These are phyloP conservation scores for Homarus americanus DNA, from an alignment of 1,140 invertebrate species.

Conservation along the genomic window DNA sequence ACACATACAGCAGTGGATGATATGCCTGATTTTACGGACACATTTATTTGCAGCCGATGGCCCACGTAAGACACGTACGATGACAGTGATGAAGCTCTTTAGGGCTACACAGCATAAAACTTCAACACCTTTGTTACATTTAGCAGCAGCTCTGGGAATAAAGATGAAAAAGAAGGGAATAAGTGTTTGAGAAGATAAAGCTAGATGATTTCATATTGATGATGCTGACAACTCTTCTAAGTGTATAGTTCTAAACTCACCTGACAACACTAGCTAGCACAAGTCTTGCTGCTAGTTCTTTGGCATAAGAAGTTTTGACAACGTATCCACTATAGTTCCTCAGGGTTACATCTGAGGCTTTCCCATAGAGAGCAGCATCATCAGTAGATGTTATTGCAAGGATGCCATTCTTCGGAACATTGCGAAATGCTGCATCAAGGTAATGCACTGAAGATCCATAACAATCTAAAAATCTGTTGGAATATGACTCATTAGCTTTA, in stretches of 20 bases:
- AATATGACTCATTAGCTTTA: too few species aligned
- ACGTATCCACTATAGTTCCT: slow-evolving; percentile 77
- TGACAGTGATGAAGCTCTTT: slow-evolving; percentile 77
- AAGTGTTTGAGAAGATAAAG: background rate
- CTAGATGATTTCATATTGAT: background rate
- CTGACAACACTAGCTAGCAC: slow-evolving; percentile 77
- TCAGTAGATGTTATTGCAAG: slow-evolving; percentile 77
- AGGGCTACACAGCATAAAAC: slow-evolving; percentile 76
- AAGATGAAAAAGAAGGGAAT: background rate
- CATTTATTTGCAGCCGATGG: slow-evolving; percentile 76
- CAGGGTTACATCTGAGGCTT: slow-evolving; percentile 76
- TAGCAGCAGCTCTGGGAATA: slow-evolving; percentile 76
- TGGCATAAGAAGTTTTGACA: slow-evolving; percentile 78
- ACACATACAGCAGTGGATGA: slow-evolving; percentile 78
- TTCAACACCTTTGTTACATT: slow-evolving; percentile 77
- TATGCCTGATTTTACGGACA: slow-evolving; percentile 74
- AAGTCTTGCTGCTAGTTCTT: slow-evolving; percentile 78
- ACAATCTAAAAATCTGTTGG: slow-evolving; percentile 77
- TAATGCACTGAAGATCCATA: slow-evolving; percentile 76
- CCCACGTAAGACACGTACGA: slow-evolving; percentile 76
- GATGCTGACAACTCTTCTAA: too few species aligned
- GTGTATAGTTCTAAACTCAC: slow-evolving; percentile 75
- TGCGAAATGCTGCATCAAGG: slow-evolving; percentile 77
- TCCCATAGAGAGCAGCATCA: slow-evolving; percentile 77
- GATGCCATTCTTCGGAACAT: slow-evolving; percentile 77